phyloP scores from a whole-genome alignment of 2,113 vertebrate genomes.

The Chaetops frenatus region DNA sequence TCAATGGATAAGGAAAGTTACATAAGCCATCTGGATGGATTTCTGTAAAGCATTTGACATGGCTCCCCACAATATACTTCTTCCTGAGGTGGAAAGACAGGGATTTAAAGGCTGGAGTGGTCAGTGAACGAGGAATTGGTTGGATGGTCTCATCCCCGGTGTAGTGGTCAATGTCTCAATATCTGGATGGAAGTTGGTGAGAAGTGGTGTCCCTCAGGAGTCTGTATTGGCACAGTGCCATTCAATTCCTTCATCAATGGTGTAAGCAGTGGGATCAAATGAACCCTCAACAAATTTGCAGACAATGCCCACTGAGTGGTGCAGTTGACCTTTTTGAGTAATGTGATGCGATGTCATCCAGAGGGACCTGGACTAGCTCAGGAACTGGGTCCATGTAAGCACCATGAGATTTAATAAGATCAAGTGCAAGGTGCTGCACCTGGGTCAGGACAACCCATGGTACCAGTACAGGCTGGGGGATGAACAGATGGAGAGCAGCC shows the following conservation, averaged over 20 bases:
- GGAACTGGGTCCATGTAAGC: background rate
- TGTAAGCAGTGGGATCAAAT: background rate
- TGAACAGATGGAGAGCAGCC: background rate
- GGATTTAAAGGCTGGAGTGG: background rate
- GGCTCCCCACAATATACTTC: background rate
- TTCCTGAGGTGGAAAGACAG: fast-evolving
- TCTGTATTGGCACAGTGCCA: background rate
- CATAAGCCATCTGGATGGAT: background rate
- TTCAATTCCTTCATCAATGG: background rate
- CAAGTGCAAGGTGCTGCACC: background rate
- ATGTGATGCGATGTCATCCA: background rate
- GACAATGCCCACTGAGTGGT: background rate
- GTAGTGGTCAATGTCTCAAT: background rate
- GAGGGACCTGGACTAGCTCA: background rate
- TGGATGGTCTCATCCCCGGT: fast-evolving
- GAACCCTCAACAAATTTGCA: background rate
- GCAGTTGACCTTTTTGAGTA: background rate
- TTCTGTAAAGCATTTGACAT: background rate
- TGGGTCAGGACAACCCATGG: fast-evolving
- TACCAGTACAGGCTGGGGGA: fast-evolving
- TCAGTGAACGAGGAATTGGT: background rate
- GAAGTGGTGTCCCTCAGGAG: background rate
- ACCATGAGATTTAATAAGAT: background rate
- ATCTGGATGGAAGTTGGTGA: background rate
- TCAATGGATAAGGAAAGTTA: background rate